Base-by-base conservation (phyloP, 2,797 vertebrate genomes). In the Tangara arthus region DNA sequence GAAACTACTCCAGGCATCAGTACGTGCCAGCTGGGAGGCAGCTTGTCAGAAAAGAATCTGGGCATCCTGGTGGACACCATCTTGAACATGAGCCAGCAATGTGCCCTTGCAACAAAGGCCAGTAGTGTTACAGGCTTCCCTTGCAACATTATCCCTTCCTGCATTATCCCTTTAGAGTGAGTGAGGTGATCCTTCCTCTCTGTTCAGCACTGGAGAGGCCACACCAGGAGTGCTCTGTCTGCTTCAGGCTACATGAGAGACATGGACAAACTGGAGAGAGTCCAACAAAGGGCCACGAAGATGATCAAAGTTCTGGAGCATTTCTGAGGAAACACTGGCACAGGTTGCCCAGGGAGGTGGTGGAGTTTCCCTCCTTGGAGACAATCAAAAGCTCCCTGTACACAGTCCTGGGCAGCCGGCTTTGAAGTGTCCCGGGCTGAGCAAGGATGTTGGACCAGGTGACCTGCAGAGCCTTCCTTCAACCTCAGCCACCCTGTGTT, bases 361-460 rank as follows among this genome's bases (percentile, higher is more conserved):
- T 53, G 12, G 11, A 34, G 20, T 34, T 18, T 81, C 34, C 41
- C 30, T 66, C 47, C 30, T 37, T 37, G 32, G 27, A 64, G 19
- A 64, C 59, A 66, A 1, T 52, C 41, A 65, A 20, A 91, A 81
- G 30, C n/a, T 14, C 3, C 11, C 35, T 47, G n/a, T 59, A 47
- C 41, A 24, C 2, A 4, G 46, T 60, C 41, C 55, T 52, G 34
- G 12, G 16, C 44, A 82, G 41, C 5, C 0, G 0, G 30, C 27
- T 64, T 56, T 14, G 44, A 50, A 30, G 6, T 46, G n/a, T 53
- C 39, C 47, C 46, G 52, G 32, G 53, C 14, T 86, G 49, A 71
- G 34, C 32, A 85, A 26, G 15, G 17, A 17, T 2, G 8, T 11
- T 79, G 66, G 63, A 76, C 22, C 44, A 72, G 27, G 50, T 59